phyloP scores from a whole-genome alignment of 1,140 invertebrate genomes.

The Penaeus indicus region DNA sequence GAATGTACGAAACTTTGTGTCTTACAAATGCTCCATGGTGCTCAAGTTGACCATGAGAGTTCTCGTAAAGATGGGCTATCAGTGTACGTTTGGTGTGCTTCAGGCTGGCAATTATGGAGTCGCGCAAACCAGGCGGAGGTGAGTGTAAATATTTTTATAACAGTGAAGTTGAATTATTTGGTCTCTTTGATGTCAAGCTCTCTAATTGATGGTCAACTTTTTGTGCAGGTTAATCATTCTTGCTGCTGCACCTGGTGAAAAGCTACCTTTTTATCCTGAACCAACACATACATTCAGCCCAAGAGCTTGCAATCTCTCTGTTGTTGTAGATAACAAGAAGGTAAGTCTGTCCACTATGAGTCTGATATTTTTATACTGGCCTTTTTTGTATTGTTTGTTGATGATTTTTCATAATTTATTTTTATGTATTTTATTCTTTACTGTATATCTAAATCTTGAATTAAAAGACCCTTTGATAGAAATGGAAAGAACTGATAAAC shows the following conservation, averaged over 20 bases:
- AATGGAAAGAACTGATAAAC: not conserved
- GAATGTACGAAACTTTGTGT: constrained; percentile 89
- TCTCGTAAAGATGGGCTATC: constrained; percentile 87
- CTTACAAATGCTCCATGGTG: constrained; percentile 84
- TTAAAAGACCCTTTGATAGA: too few species aligned
- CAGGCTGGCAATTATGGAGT: constrained; percentile 91
- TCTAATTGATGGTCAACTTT: not conserved
- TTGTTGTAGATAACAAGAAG: constrained; percentile 82
- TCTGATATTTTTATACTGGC: not conserved
- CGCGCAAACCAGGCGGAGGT: constrained; percentile 84
- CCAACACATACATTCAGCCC: constrained; percentile 85
- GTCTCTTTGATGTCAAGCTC: not conserved
- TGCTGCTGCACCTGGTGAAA: constrained; percentile 85
- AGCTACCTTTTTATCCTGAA: constrained; percentile 85
- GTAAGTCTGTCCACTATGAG: constrained; percentile 67
- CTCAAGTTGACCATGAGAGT: constrained; percentile 85
- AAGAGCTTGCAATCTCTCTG: constrained; percentile 79
- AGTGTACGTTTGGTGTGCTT: constrained; percentile 87
- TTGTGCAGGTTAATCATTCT: constrained; percentile 80
- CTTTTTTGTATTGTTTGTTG: not conserved
- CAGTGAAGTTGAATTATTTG: not conserved
- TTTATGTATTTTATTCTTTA: too few species aligned
- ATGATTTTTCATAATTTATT: too few species aligned
- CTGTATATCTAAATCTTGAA: too few species aligned
- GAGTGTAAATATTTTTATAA: constrained; percentile 31